phyloP scores from a whole-genome alignment of 2,888 invertebrate genomes.

The Sarcophaga carnaria region DNA sequence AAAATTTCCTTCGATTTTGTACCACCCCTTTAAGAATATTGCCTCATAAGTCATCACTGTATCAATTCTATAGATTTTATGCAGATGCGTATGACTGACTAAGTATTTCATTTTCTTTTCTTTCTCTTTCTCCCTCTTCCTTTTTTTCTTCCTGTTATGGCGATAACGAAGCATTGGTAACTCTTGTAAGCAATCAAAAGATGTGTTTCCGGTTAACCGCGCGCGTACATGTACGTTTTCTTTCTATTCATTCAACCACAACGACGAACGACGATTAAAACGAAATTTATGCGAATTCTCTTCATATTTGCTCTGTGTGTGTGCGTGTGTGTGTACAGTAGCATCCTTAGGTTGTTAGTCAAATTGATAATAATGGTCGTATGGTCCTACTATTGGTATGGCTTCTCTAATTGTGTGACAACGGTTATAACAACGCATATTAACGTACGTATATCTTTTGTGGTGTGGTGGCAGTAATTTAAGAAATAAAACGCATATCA shows the following conservation, averaged over 20 bases:
- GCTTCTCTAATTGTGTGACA: neutral
- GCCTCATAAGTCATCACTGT: neutral
- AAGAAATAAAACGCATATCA: neutral
- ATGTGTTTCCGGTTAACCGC: conserved; percentile 68
- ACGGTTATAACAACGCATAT: neutral
- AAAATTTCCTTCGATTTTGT: too few species aligned
- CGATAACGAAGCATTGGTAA: conserved; percentile 60
- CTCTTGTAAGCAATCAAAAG: conserved; percentile 59
- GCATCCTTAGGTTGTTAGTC: too few species aligned
- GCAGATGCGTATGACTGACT: neutral
- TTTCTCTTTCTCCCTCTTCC: neutral
- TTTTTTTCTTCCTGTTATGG: neutral
- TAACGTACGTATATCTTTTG: neutral
- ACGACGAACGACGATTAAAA: neutral
- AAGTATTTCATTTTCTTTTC: neutral
- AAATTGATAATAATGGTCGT: neutral
- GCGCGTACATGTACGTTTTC: conserved; percentile 22
- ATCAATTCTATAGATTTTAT: conserved; percentile 21
- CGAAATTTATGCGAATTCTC: neutral
- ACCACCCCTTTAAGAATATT: too few species aligned
- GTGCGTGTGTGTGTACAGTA: neutral
- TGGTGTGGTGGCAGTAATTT: neutral
- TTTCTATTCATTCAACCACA: neutral
- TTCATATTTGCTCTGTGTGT: neutral
- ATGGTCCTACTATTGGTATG: neutral